Base-by-base conservation (phyloP, 2,888 invertebrate genomes). In the Philereme transversata region DNA sequence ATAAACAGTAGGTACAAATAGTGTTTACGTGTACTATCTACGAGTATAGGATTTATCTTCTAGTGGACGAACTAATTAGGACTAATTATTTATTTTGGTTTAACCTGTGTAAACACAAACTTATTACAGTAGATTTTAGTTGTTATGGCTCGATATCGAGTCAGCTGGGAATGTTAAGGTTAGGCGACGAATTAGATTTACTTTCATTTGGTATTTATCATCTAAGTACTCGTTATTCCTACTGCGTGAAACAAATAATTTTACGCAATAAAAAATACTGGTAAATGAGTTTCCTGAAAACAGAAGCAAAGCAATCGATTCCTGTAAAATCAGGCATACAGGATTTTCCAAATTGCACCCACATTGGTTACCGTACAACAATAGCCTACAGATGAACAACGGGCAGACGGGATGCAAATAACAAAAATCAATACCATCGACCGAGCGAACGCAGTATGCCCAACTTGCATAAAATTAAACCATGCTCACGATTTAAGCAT, bases 381-480 rank as follows among this genome's bases (percentile, higher is more conserved):
- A 90, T 89, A 86, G 87, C 84, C 79, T 75, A 57, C 83, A 82
- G 82, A 87, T 87, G 79, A 82, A 84, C 79, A 78, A 82, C 79
- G 77, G 81, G 84, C 88, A 90, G 90, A 88, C 89, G 82, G 83
- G 89, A 89, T 89, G 90, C 87, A 91, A 90, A 91, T 91, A 91
- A 89, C 89, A 86, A 90, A 90, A 91, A 91, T 91, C 91, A 86
- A 91, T 91, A 91, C 63, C 83, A 69, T 67, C 71, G 78, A 82
- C 79, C 83, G 82, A 76, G 77, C 75, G 83, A 83, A 83, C 82
- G 82, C 81, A 80, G 79, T 75, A 78, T 75, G 76, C 76, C 78
- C 82, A 82, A 87, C 87, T 81, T 86, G 85, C 82, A 85, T 86
- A 79, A 87, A 88, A 88, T 87, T 87, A 86, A 67, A 82, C 78